phyloP scores from a whole-genome alignment of 2,797 vertebrate genomes.

The Gastrophryne carolinensis region DNA sequence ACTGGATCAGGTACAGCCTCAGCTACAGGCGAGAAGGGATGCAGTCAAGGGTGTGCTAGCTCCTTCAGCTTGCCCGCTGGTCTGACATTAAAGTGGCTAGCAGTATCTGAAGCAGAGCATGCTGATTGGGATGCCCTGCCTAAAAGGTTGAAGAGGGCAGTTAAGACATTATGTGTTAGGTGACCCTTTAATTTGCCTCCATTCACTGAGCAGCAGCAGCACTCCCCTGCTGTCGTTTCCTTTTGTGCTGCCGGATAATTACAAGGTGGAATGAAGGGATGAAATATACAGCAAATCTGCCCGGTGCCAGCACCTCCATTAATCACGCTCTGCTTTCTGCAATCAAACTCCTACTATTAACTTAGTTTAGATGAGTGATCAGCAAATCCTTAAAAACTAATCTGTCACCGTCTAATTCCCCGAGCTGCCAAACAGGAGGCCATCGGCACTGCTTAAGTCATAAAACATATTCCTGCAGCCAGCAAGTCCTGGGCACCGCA shows the following conservation, averaged over 20 bases:
- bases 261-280: slow-evolving; percentile 38
- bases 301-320: slow-evolving; percentile 58
- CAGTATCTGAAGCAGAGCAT: too few species aligned
- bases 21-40: too few species aligned
- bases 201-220: neutral
- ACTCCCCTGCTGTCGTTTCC: neutral
- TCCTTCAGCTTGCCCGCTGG: too few species aligned
- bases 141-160: too few species aligned
- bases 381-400: slow-evolving; percentile 67
- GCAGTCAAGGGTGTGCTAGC: too few species aligned
- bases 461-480: slow-evolving; percentile 57
- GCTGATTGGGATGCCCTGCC: too few species aligned
- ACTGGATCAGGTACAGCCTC: too few species aligned
- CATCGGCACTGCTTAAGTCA: slow-evolving; percentile 64
- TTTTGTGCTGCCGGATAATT: slow-evolving; percentile 23
- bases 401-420: slow-evolving; percentile 72
- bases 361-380: slow-evolving; percentile 71
- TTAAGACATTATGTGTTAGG: too few species aligned
- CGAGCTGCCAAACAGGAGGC: slow-evolving; percentile 66
- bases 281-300: slow-evolving; percentile 59
- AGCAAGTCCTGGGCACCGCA: neutral
- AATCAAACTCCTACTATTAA: slow-evolving; percentile 68
- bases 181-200: neutral
- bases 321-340: slow-evolving; percentile 70
- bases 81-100: too few species aligned